Evolutionary conservation across 2,797 vertebrate species (phyloP), one percentile per base, ranked within the genome.

Genomic region (Coccyzus lansbergi): DNA sequence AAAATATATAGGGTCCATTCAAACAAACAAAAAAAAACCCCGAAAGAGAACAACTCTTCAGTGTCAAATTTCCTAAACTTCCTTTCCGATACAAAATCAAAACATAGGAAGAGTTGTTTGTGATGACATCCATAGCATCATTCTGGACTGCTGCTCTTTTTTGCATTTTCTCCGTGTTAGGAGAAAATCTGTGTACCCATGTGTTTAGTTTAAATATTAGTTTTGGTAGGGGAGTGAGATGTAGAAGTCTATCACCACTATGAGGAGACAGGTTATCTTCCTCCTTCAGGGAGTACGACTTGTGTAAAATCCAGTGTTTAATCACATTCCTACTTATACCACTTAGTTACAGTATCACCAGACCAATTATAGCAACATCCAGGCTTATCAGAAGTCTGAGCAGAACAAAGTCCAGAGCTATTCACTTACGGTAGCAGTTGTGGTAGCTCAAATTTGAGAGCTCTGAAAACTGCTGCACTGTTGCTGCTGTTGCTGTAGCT

Each of bases 351-450:
- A 53, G 72, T 58, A 91, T 90, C 92, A 75, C 56, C 67, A 83
- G 63, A 62, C n/a, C 86, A 92, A 83, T 90, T 89, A 94, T 2
- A 93, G 72, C 71, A 88, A 62, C 62, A 58, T 71, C 86, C 53
- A 83, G 53, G 46, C 51, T 85, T 88, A 92, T 84, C 93, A 77
- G 52, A 46, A 64, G 44, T 69, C 81, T 68, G 36, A 33, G 56
- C 76, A 80, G 53, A 92, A 62, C 70, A 31, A 67, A 62, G 4
- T 83, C 78, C 65, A 75, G 78, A 85, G 68, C 82, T 68, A 15
- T 42, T 88, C 56, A 51, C 78, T 93, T 82, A 85, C n/a, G 26
- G 29, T 51, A 2, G 1, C 36, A 88, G 64, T 56, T 83, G 38
- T 84, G 81, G 78, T 68, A 70, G 74, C 72, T 92, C 82, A 48